Conservation (phyloP, 1,140 invertebrate species). For the Drosophila willistoni region DNA sequence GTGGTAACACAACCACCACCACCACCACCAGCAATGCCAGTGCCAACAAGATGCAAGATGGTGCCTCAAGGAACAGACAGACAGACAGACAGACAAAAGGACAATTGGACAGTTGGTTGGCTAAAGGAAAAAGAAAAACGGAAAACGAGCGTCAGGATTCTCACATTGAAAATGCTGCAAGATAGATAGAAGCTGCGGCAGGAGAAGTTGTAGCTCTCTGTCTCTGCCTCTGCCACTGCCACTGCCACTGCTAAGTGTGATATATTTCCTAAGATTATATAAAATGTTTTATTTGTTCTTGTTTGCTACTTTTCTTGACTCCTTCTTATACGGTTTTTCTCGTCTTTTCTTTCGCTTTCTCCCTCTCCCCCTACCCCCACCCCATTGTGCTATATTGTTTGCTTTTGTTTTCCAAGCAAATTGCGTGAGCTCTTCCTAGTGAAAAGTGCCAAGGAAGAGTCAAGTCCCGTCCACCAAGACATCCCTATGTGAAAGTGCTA, state of each 20-base stretch:
- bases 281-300: slow-evolving; percentile 82
- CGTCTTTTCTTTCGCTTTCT: slow-evolving; percentile 3
- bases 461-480: background rate
- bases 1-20: slow-evolving; percentile 29
- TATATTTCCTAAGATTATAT: slow-evolving; percentile 83
- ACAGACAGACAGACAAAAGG: slow-evolving; percentile 45
- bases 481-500: slow-evolving; percentile 51
- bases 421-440: slow-evolving; percentile 61
- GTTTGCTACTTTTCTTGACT: slow-evolving; percentile 43
- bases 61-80: slow-evolving; percentile 63
- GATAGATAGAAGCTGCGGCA: background rate
- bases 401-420: slow-evolving; percentile 64
- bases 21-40: slow-evolving; percentile 27
- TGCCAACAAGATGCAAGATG: slow-evolving; percentile 69
- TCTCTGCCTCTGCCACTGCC: slow-evolving; percentile 42
- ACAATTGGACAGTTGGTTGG: slow-evolving; percentile 47
- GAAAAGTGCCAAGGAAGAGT: slow-evolving; percentile 24
- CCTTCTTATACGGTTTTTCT: slow-evolving; percentile 20
- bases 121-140: slow-evolving; percentile 39
- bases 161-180: slow-evolving; percentile 28
- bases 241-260: slow-evolving; percentile 77
- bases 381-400: background rate
- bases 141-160: slow-evolving; percentile 48
- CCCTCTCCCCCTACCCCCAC: background rate
- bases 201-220: slow-evolving; percentile 29